Evolutionary conservation across 2,888 invertebrate genomes (phyloP), one percentile per base, ranked within the genome.

Genomic region (Nipponacmea schrenckii): DNA sequence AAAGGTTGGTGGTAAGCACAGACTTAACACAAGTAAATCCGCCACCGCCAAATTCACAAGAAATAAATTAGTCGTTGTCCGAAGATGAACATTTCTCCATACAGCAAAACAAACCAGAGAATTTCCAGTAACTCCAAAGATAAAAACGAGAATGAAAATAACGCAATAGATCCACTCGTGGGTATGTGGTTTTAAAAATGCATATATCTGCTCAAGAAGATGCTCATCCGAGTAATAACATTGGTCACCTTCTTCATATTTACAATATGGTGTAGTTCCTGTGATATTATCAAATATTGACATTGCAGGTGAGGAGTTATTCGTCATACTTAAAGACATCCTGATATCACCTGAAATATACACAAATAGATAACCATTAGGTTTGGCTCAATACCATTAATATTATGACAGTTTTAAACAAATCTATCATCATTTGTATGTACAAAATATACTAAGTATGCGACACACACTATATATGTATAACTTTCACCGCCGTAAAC

Each of bases 41-140:
- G 92, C 89, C 68, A 94, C 91, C 0, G 96, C 96, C 81, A 96
- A 90, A 88, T 97, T 96, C 73, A 96, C 95, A 85, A 97, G 95
- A 89, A 96, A 96, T 87, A 95, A 95, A 89, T 97, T 97, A 72
- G 96, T 96, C 48, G 96, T 95, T 0, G 96, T 96, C 73, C 96
- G 91, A 96, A 97, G 96, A 0, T 93, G 92, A 80, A 93, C 93
- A 85, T 96, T 96, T 71, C 94, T 91, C 84, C 94, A 94, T 46
- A 97, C 96, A 0, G 96, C 96, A 71, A 94, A 91, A 83, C 96
- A 96, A 56, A 97, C 97, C 67, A 97, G 90, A 0, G 93, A 93
- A 86, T 97, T 97, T 0, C 97, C 97, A 27, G 95, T 91, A 46
- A 96, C 90, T 0, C 96, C 96, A 70, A 95, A 92, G 17, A 94